Conservation (phyloP, 2,113 vertebrate genomes). For the Sakesphorus luctuosus region DNA sequence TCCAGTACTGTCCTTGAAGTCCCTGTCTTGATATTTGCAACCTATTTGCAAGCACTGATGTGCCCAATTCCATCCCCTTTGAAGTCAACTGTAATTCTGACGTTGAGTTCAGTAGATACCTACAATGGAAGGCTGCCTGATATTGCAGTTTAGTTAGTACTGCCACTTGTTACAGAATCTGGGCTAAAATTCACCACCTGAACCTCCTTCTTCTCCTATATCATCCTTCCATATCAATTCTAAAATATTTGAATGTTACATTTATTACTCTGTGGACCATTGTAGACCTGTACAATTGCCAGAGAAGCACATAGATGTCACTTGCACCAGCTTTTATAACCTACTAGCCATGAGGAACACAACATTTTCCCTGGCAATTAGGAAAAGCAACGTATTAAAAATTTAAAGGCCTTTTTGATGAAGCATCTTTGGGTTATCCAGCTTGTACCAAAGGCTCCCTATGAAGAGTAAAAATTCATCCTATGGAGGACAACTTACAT, state of each 20-base stretch:
- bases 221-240: not conserved
- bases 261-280: not conserved
- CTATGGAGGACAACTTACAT: not conserved
- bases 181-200: not conserved
- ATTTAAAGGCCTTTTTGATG: not conserved
- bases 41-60: not conserved
- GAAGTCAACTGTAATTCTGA: not conserved
- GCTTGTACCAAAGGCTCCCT: rapidly evolving
- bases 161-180: not conserved
- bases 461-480: not conserved
- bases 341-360: not conserved
- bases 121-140: not conserved
- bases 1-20: not conserved
- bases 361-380: not conserved
- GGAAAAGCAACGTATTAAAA: not conserved
- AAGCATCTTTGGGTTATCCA: not conserved
- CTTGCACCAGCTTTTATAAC: not conserved
- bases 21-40: not conserved
- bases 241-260: not conserved
- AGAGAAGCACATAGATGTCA: not conserved
- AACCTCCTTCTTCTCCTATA: not conserved
- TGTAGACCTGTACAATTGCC: not conserved
- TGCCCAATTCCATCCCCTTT: not conserved
- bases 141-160: not conserved
- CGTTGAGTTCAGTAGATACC: not conserved